A percentile compares a stretch with the other conserved stretches of the same genome.
Conservation (phyloP, 2,113 vertebrate genomes). For the Ailurus styani region DNA sequence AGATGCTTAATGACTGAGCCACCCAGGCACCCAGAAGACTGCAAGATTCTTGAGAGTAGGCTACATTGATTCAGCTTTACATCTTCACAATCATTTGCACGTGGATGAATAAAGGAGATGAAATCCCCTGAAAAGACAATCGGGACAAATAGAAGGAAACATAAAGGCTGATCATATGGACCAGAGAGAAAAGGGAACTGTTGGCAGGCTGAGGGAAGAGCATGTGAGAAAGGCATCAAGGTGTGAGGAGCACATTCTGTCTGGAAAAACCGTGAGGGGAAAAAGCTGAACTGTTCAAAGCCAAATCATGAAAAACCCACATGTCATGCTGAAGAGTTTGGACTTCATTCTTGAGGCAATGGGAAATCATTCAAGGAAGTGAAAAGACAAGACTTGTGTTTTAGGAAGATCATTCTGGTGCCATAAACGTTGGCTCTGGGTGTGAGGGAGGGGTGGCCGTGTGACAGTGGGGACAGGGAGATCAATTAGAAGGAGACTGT, state of each 20-base stretch:
- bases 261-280: not conserved
- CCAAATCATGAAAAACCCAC: not conserved
- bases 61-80: not conserved
- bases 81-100: not conserved
- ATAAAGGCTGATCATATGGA: not conserved
- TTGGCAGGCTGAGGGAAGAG: not conserved
- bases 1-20: too few species aligned
- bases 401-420: not conserved
- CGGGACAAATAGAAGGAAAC: not conserved
- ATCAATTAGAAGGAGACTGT: not conserved
- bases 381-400: conserved; percentile 2
- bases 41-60: not conserved
- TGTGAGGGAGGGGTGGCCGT: not conserved
- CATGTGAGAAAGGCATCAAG: not conserved
- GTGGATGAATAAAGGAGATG: not conserved
- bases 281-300: not conserved
- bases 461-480: not conserved
- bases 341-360: not conserved
- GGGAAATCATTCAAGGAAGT: conserved; percentile 3
- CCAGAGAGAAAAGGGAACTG: not conserved
- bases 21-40: too few species aligned
- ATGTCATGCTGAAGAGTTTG: not conserved
- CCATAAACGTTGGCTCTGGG: not conserved
- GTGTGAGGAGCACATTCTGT: not conserved
- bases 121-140: not conserved